A percentile compares a stretch with the other conserved stretches of the same genome.
Conservation (phyloP, 2,113 vertebrate species). For the Caretta caretta region DNA sequence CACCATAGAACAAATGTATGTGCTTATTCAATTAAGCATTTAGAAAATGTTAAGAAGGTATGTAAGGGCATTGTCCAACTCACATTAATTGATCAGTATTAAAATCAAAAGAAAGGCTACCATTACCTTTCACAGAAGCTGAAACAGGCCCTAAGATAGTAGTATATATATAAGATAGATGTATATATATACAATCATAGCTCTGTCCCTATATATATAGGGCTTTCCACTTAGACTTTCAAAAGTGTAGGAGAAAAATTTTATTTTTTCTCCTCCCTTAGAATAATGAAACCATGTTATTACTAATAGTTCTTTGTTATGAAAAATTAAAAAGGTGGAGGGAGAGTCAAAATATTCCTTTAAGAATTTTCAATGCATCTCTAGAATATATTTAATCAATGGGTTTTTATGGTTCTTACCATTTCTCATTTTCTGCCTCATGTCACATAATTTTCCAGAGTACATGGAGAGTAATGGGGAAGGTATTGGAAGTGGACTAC, state of each 20-base stretch:
- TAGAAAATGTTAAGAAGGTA: slow-evolving; percentile 39
- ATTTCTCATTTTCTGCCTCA: no score
- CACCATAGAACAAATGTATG: background rate
- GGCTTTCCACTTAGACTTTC: background rate
- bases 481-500: no score
- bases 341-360: no score
- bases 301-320: background rate
- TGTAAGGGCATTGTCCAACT: background rate
- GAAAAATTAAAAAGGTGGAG: no score
- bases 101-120: background rate
- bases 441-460: no score
- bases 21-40: background rate
- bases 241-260: background rate
- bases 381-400: no score
- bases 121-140: background rate
- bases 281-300: background rate
- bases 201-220: no score
- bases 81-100: background rate
- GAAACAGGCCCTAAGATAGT: background rate
- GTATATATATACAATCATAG: no score
- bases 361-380: no score
- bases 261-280: background rate
- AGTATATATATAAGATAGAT: background rate
- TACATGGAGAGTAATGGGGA: no score
- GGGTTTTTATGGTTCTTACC: no score